Conservation (phyloP, 2,797 vertebrate species). For the Zonotrichia albicollis region DNA sequence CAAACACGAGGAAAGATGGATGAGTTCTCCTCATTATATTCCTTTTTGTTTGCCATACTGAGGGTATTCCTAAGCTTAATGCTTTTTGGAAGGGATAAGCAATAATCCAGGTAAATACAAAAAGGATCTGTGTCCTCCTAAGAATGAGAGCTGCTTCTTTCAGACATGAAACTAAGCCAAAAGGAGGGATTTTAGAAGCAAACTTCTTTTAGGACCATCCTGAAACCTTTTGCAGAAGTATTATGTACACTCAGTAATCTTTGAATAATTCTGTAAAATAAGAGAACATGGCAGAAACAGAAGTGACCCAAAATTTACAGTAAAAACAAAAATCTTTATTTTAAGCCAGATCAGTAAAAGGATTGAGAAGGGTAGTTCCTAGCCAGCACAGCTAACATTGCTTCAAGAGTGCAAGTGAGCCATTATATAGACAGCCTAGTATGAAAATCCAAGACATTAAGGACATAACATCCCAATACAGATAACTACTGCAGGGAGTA, state of each 20-base stretch:
- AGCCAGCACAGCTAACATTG: not conserved
- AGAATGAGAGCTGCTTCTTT: not conserved
- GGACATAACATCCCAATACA: not conserved
- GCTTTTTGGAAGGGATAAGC: not conserved
- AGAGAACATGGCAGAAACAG: not conserved
- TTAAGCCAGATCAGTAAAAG: not conserved
- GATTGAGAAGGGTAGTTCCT: not conserved
- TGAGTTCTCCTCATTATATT: not conserved
- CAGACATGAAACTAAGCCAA: not conserved
- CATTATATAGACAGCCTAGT: not conserved
- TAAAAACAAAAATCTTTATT: not conserved
- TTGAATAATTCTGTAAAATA: not conserved
- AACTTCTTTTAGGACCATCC: not conserved
- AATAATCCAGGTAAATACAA: not conserved
- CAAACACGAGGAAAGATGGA: not conserved
- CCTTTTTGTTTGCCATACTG: not conserved
- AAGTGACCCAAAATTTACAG: not conserved
- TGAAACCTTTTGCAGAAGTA: not conserved
- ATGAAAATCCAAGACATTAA: not conserved
- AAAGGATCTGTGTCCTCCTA: not conserved
- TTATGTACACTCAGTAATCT: not conserved
- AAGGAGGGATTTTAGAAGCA: not conserved
- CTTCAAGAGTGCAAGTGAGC: not conserved
- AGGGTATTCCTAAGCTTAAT: not conserved
- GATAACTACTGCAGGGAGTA: not conserved